Base-by-base conservation (phyloP, 2,888 invertebrate species). In the Busseola fusca region DNA sequence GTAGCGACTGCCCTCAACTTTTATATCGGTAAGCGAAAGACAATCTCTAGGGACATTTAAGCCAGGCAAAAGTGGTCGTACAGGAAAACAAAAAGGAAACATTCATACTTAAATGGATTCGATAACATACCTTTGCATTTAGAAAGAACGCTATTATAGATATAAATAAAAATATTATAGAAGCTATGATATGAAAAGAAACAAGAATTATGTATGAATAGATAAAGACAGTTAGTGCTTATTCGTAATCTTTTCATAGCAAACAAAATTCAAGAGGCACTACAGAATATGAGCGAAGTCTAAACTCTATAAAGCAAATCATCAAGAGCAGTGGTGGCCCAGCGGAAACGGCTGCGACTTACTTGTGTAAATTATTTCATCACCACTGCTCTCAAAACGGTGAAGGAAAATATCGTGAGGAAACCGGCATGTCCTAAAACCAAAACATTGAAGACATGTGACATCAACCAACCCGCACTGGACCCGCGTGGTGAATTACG, bases 1-100 rank as follows among this genome's bases (percentile, higher is more conserved):
- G 64, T 72, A 68, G 50, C 37, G 12, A 48, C 58, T 80, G 62
- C 3, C 56, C 52, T 50, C 30, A 69, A 74, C 50, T 80, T 80
- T 72, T 42, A n/a, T 50, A 63, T 67, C 42, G 45, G 66, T 57
- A 56, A 68, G 56, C 67, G 65, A 79, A 82, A 57, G 50, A 68
- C 42, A 42, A 50, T 74, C 83, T 60, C 80, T 21, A 59, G 65
- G 37, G 80, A 69, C 59, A 27, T 56, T 62, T 67, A 56, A 80
- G 45, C 21, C 37, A 42, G 40, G 34, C 37, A 45, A 78, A 69
- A 69, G 37, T 52, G 30, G 54, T 63, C 50, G 66, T 59, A 57
- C 60, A 64, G 50, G 45, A 60, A 64, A 37, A 54, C 64, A 69
- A 30, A 40, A 60, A 78, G 48, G 48, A 67, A 72, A 63, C n/a